Evolutionary conservation across 1,140 invertebrate genomes (phyloP).

Genomic region (Musca domestica): DNA sequence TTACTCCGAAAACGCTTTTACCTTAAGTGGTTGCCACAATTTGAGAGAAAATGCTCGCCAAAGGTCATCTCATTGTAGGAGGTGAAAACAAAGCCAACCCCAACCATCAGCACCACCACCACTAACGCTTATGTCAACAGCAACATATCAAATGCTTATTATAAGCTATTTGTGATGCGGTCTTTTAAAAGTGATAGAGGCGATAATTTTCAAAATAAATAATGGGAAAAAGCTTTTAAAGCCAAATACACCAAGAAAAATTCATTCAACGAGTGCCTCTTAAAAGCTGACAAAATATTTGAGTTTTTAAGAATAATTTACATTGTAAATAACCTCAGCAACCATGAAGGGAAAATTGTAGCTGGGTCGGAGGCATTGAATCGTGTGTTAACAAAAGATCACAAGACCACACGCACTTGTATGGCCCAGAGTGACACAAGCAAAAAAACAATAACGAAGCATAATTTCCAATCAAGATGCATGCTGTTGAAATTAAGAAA

Average conservation of each 20-base stretch:
- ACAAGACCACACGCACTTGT: slow-evolving; percentile 11
- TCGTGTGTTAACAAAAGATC: background rate
- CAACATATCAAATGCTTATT: background rate
- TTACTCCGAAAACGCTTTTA: background rate
- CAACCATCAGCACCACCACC: background rate
- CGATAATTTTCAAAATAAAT: slow-evolving; percentile 16
- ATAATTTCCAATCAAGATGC: background rate
- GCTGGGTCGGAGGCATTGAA: background rate
- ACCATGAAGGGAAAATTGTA: background rate
- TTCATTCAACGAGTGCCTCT: background rate
- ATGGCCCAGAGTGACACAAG: background rate
- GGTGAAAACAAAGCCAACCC: too few species aligned
- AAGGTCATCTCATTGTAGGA: too few species aligned
- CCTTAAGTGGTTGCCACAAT: background rate
- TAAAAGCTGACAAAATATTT: slow-evolving; percentile 15
- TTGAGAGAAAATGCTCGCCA: too few species aligned
- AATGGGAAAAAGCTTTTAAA: background rate
- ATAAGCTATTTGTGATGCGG: background rate
- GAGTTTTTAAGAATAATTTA: slow-evolving; percentile 9
- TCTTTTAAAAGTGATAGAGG: slow-evolving; percentile 5
- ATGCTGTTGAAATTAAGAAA: background rate
- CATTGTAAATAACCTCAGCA: slow-evolving; percentile 7
- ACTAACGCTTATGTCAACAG: background rate
- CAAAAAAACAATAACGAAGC: background rate
- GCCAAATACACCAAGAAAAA: background rate